Percentiles rank a stretch among this genome's conserved stretches.
These are phyloP conservation scores for Nesospiza acunhae DNA, from an alignment of 2,113 vertebrate species.

Conservation along the genomic window DNA sequence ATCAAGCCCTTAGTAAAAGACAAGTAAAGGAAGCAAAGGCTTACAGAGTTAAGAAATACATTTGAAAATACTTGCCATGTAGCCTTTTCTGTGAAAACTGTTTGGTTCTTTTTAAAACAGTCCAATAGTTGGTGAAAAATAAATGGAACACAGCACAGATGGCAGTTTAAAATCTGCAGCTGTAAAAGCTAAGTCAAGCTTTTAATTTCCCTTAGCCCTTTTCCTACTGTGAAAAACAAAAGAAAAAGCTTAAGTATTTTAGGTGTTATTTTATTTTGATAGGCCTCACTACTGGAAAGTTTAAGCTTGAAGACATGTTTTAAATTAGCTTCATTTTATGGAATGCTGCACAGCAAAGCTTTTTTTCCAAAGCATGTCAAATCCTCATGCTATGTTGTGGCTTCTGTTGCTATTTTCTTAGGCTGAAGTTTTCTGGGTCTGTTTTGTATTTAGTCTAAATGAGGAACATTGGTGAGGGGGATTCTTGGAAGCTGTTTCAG, in stretches of 20 bases:
- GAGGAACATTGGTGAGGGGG: background rate
- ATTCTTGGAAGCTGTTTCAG: background rate
- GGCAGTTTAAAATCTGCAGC: background rate
- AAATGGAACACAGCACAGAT: background rate
- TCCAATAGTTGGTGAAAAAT: background rate
- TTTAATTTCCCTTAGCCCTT: background rate
- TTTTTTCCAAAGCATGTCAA: background rate
- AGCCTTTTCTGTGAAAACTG: background rate
- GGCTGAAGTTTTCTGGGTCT: background rate
- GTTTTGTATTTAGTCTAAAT: background rate
- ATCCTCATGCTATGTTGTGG: background rate
- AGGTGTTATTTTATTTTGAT: background rate
- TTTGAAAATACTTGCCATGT: background rate
- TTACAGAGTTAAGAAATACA: background rate
- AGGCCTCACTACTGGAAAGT: background rate
- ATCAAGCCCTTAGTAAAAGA: background rate
- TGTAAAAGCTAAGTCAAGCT: background rate
- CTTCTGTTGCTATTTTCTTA: background rate
- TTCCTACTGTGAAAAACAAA: background rate
- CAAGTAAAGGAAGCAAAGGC: background rate
- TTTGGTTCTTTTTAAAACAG: fast-evolving
- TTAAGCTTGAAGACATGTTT: background rate
- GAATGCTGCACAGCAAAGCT: background rate
- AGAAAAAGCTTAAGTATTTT: background rate
- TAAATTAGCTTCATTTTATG: background rate